These are phyloP conservation scores for Macrocentrus cingulum DNA, from an alignment of 1,140 invertebrate genomes.

Conservation along the genomic window DNA sequence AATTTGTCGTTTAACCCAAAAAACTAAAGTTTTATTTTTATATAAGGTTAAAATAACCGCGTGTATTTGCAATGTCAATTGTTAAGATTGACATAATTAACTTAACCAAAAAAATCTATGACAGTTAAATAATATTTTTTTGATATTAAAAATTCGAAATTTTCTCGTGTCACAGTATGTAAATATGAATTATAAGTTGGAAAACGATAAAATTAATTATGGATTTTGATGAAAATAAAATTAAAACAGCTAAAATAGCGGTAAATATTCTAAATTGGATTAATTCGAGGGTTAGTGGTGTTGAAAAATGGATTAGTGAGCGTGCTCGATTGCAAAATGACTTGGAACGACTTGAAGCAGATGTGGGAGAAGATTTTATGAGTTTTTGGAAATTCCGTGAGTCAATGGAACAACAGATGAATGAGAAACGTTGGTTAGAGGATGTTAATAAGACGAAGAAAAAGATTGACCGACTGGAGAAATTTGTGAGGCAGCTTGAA, in stretches of 20 bases:
- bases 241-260: conserved; percentile 23
- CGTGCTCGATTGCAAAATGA: conserved; percentile 29
- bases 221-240: neutral
- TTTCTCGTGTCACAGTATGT: too few relatives aligned
- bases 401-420: conserved; percentile 27
- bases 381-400: conserved; percentile 15
- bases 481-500: conserved; percentile 20
- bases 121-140: too few relatives aligned
- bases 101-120: too few relatives aligned
- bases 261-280: conserved; percentile 27
- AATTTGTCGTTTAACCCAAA: too few relatives aligned
- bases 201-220: neutral
- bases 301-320: conserved; percentile 32
- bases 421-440: conserved; percentile 29
- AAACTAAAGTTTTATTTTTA: too few relatives aligned
- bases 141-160: too few relatives aligned
- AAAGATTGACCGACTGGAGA: conserved; percentile 27
- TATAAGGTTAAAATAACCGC: too few relatives aligned
- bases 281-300: conserved; percentile 32
- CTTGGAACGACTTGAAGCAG: conserved; percentile 31
- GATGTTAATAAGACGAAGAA: conserved; percentile 18
- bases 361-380: conserved; percentile 6
- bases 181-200: neutral
- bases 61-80: too few relatives aligned
- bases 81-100: too few relatives aligned